These are phyloP conservation scores for Aphaenogaster ashmeadi DNA, from an alignment of 1,140 invertebrate species.

Conservation along the genomic window DNA sequence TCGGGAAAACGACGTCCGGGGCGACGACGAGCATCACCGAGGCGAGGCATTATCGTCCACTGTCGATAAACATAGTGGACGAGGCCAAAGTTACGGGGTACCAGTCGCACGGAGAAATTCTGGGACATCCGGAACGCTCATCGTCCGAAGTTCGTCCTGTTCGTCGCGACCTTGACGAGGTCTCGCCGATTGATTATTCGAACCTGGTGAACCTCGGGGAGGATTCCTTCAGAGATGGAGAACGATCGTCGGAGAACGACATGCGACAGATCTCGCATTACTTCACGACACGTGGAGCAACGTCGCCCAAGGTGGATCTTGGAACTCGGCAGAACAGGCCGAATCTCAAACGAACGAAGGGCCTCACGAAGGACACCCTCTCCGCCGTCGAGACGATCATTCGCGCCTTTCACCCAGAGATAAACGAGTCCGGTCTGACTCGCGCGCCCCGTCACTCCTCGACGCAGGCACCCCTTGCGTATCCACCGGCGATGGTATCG, in stretches of 20 bases:
- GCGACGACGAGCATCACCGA: conserved; percentile 61
- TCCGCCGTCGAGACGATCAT: background rate
- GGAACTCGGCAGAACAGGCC: background rate
- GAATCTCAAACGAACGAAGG: background rate
- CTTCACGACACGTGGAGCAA: conserved; percentile 15
- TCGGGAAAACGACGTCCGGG: conserved; percentile 62
- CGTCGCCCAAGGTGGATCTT: background rate
- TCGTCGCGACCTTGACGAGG: conserved; percentile 20
- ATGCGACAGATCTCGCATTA: conserved; percentile 8
- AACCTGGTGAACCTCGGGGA: background rate
- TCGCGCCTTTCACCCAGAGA: conserved; percentile 41
- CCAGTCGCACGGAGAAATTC: background rate
- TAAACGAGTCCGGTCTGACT: conserved; percentile 58
- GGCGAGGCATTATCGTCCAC: conserved; percentile 59
- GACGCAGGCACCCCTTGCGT: conserved; percentile 62
- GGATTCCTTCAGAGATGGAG: background rate
- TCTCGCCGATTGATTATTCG: background rate
- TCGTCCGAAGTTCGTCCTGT: background rate
- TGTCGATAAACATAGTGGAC: conserved; percentile 62
- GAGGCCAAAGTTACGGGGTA: background rate
- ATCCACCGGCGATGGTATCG: conserved; percentile 18
- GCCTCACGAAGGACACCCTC: background rate
- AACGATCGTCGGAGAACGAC: background rate
- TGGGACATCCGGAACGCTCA: background rate
- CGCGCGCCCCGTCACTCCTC: conserved; percentile 72